Evolutionary conservation across 2,113 vertebrate genomes (phyloP), one percentile per base, ranked within the genome.

Genomic region (Marmota flaviventris): DNA sequence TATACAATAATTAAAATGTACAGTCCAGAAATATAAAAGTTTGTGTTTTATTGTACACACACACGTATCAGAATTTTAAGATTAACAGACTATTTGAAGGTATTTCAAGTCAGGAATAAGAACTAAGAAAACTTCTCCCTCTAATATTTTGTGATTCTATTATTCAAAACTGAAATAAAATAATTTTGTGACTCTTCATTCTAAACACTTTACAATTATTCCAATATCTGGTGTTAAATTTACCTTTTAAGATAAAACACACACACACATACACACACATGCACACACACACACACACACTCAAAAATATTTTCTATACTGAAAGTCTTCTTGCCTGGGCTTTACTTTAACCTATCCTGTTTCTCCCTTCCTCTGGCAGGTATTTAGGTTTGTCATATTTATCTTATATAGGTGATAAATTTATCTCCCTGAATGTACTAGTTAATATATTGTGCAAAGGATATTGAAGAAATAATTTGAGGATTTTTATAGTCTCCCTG

Each of bases 131-230:
- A 63, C 20, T 56, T 93, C 20, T 61, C 18, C 14, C 0, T 79
- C n/a, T 83, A 83, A 72, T 20, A 85, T 37, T 39, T 12, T 20
- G 11, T 61, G 24, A 85, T 61, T 91, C 25, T 82, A 16, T 90
- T 56, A 84, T 10, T 16, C 51, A 8, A 63, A 85, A n/a, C 17
- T 81, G 18, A 96, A 90, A 90, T 88, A 87, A 92, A 94, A 88
- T 86, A 76, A 91, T 22, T 22, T 48, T n/a, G 5, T 84, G 90
- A 63, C 2, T 92, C 56, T 45, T 76, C 61, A 24, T 86, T 91
- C 8, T 20, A 86, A 48, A 18, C 11, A 69, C 10, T 85, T 87
- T 76, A 90, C 58, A 72, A 76, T 37, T 81, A 16, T 89, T n/a
- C 39, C 27, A 37, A 48, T 34, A 42, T 11, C 25, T 93, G 25